phyloP scores from a whole-genome alignment of 2,888 invertebrate species.

The Leptura quadrifasciata region DNA sequence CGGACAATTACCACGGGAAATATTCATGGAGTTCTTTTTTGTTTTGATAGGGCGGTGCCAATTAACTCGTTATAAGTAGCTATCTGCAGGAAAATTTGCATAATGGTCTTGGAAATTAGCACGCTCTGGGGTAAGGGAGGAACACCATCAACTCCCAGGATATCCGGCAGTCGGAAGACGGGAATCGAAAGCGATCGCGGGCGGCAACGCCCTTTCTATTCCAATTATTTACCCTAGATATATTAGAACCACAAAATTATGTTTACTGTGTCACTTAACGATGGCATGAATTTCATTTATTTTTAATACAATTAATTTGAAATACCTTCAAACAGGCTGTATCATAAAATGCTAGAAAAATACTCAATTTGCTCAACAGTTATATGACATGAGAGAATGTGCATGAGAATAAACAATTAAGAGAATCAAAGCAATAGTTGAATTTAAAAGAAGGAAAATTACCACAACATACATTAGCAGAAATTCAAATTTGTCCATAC shows the following conservation, averaged over 20 bases:
- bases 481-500: no score
- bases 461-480: no score
- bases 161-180: slow-evolving; percentile 61
- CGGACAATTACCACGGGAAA: slow-evolving; percentile 21
- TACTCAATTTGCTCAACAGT: no score
- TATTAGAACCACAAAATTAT: slow-evolving; percentile 9
- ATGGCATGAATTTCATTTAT: not conserved
- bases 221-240: slow-evolving; percentile 52
- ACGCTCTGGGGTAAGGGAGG: slow-evolving; percentile 45
- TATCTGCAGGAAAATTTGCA: slow-evolving; percentile 58
- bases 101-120: slow-evolving; percentile 61
- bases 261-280: not conserved
- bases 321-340: not conserved
- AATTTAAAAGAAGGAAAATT: no score
- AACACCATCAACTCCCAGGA: slow-evolving; percentile 60
- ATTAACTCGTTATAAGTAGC: slow-evolving; percentile 57
- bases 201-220: slow-evolving; percentile 50
- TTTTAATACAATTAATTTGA: not conserved
- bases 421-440: no score
- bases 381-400: no score
- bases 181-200: slow-evolving; percentile 58
- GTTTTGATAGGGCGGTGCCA: slow-evolving; percentile 50
- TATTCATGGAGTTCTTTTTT: slow-evolving; percentile 48
- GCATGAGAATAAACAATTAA: no score
- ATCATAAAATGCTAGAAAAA: no score